Evolutionary conservation across 2,113 vertebrate genomes (phyloP), one percentile per base, ranked within the genome.

Genomic region (Thomomys bottae): DNA sequence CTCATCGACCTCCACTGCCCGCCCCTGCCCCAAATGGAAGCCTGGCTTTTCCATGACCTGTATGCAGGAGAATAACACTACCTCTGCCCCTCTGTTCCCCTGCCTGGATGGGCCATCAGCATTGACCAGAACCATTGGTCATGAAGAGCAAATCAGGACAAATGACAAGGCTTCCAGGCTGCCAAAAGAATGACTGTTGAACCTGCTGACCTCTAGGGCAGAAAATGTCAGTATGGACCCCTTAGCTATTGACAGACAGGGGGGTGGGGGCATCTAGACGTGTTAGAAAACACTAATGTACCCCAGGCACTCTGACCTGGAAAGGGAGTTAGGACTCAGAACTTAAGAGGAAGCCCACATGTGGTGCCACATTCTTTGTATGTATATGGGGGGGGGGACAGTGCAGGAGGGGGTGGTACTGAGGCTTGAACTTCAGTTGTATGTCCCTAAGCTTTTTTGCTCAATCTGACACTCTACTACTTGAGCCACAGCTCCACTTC

Each of bases 1-100:
- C 78, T 85, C 21, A 1, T 71, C 54, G 40, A 94, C 94, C 94
- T 87, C 92, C 59, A 82, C 92, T 84, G 89, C 84, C 76, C 9
- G 23, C 71, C 70, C 26, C 79, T 4, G 14, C 26, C 28, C 9
- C 49, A 63, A 64, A 89, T 0, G 15, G 45, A 75, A 75, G 24
- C 15, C 3, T 30, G 11, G 59, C 36, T 71, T 83, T 76, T 73
- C 83, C 8, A 8, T 36, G 84, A n/a, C 77, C 76, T 26, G 32
- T 11, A 11, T 6, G 18, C 63, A 8, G 34, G 49, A 63, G 1
- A 21, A 45, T 59, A 0, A 1, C 24, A 24, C n/a, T 28, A 36
- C 32, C 49, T 68, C 76, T 61, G 86, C 7, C 6, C 59, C 40
- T 66, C 61, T 30, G 66, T 34, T 4, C 78, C 66, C 34, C 32